Percentiles rank a stretch among this genome's conserved stretches.
phyloP scores from a whole-genome alignment of 2,888 invertebrate species.

The Mantis religiosa region DNA sequence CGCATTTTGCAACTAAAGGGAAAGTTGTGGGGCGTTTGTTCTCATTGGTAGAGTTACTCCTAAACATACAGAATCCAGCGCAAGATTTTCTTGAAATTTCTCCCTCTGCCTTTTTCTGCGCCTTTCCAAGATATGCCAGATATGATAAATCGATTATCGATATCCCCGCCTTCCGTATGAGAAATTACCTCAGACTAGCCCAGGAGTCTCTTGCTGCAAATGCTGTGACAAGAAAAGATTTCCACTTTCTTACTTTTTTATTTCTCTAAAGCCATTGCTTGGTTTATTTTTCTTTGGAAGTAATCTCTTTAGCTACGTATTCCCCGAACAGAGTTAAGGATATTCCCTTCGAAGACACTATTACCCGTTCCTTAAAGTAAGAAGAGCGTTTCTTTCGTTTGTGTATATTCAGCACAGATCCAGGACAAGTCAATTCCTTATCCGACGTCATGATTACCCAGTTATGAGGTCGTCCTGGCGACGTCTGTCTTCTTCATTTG shows the following conservation, averaged over 20 bases:
- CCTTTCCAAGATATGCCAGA: background rate
- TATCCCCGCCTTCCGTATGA: background rate
- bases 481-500: no score
- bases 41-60: background rate
- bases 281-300: background rate
- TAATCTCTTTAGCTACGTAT: background rate
- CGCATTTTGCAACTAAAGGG: no score
- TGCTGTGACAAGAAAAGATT: background rate
- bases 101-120: background rate
- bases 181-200: background rate
- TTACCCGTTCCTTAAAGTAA: no score
- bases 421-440: no score
- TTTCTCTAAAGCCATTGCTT: background rate
- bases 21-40: no score
- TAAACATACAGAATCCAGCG: background rate
- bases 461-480: no score
- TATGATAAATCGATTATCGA: constrained; percentile 9
- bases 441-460: no score
- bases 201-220: background rate
- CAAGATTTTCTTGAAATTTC: background rate
- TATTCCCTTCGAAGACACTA: background rate
- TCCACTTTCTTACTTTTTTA: background rate
- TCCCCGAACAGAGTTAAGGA: background rate
- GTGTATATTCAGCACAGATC: no score
- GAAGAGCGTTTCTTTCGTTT: no score